Evolutionary conservation across 2,797 vertebrate genomes (phyloP).

Genomic region (Galaxias olidus): DNA sequence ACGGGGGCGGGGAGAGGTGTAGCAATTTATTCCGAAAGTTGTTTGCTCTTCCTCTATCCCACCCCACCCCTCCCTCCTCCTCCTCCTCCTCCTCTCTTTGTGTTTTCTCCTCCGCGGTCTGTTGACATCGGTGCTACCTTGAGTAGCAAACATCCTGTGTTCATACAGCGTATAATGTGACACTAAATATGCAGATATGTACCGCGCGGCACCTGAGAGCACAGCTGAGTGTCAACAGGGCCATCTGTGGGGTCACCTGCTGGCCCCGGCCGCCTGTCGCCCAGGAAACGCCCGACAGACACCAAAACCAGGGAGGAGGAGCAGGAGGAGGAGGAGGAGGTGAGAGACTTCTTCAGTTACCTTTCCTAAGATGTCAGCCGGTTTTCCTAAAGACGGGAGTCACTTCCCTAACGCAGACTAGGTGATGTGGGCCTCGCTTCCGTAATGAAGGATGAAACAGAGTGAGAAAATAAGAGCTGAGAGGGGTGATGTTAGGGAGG

Average conservation of each 20-base stretch:
- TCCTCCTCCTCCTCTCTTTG: slow-evolving; percentile 5
- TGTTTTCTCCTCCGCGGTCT: slow-evolving; percentile 28
- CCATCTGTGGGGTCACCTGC: slow-evolving; percentile 77
- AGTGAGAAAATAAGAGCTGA: background rate
- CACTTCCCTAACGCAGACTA: no score
- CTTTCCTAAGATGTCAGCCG: background rate
- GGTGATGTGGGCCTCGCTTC: no score
- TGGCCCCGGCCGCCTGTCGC: slow-evolving; percentile 55
- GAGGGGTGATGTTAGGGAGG: background rate
- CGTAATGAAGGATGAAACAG: no score
- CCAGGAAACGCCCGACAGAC: slow-evolving; percentile 4
- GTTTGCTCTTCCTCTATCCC: slow-evolving; percentile 34
- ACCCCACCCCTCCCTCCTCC: no score
- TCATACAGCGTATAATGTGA: slow-evolving; percentile 85
- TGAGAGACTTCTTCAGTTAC: slow-evolving; percentile 30
- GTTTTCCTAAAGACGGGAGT: no score
- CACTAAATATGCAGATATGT: slow-evolving; percentile 80
- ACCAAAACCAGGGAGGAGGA: background rate
- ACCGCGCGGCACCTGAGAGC: slow-evolving; percentile 77
- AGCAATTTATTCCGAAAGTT: slow-evolving; percentile 67
- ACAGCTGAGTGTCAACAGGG: slow-evolving; percentile 78
- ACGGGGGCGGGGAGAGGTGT: slow-evolving; percentile 40
- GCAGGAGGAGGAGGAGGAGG: slow-evolving; percentile 13
- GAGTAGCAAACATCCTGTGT: slow-evolving; percentile 73
- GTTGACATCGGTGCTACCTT: slow-evolving; percentile 79